phyloP scores from a whole-genome alignment of 2,888 invertebrate species.

The Epirrita christyi region DNA sequence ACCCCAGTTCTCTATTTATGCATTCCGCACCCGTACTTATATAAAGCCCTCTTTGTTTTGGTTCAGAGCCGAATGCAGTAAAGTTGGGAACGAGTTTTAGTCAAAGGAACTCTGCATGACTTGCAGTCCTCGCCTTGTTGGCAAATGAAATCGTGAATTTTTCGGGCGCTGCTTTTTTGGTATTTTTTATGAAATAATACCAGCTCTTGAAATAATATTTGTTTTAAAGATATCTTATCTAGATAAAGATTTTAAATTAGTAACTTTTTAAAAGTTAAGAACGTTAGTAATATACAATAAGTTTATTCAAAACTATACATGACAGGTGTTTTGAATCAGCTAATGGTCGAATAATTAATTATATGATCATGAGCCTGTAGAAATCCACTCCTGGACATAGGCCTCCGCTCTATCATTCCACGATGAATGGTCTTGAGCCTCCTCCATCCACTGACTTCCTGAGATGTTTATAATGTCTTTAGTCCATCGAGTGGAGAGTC shows the following conservation, averaged over 20 bases:
- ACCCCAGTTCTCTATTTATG: conserved; percentile 9
- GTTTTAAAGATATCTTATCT: background rate
- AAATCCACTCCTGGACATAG: too few relatives aligned
- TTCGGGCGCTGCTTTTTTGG: conserved; percentile 11
- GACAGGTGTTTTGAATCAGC: too few relatives aligned
- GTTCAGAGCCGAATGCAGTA: conserved; percentile 21
- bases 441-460: too few relatives aligned
- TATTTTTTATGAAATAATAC: conserved; percentile 4
- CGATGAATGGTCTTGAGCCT: too few relatives aligned
- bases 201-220: background rate
- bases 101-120: conserved; percentile 21
- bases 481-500: too few relatives aligned
- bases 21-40: conserved; percentile 12
- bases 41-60: conserved; percentile 23
- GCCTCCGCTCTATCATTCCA: too few relatives aligned
- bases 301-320: too few relatives aligned
- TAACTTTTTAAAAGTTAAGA: background rate
- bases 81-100: conserved; percentile 24
- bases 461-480: too few relatives aligned
- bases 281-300: too few relatives aligned
- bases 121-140: conserved; percentile 14
- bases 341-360: too few relatives aligned
- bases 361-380: too few relatives aligned
- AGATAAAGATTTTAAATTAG: background rate
- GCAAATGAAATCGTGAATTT: conserved; percentile 15